Base-by-base conservation (phyloP, 2,113 vertebrate species). In the Prochilodus magdalenae region DNA sequence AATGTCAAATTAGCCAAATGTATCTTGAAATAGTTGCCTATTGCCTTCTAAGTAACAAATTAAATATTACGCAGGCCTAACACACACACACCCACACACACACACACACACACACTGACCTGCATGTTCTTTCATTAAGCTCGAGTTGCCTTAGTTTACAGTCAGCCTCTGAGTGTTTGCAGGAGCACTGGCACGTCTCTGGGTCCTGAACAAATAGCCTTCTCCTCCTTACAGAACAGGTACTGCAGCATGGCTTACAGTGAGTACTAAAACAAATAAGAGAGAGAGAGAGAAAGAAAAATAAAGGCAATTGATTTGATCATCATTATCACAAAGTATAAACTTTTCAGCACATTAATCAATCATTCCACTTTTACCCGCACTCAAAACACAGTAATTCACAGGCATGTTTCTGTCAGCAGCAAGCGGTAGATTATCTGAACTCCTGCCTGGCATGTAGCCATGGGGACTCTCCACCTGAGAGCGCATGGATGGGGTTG, bases 91-190 rank as follows among this genome's bases (percentile, higher is more conserved):
- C 86, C 83, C 83, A 92, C 97, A 84, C 83, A 92, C 97, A 40
- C 51, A 57, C 53, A 13, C 86, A 84, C 83, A 92, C 97, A 13
- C 86, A 84, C 83, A 92, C 97, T 95, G 95, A 99, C 98, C 95
- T 99, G 97, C 98, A 99, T 95, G 97, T 99, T 94, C 96, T 96
- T 95, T 99, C 97, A 92, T 99, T 99, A 95, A 99, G 97, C 95
- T 99, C 98, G 94, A 96, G 97, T 89, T 97, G 96, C 93, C 94
- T 96, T 90, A 95, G 96, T 96, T 96, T 97, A 95, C 98, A 99
- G 96, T 95, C 94, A 88, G 95, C 95, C 81, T 97, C 96, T 91
- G 97, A 96, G 96, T 97, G 94, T 96, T 98, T 99, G 95, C 98
- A 99, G 95, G 97, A 97, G 94, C 98, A 99, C 94, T 94, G 97